Conservation (phyloP, 2,797 vertebrate genomes). For the Gastrophryne carolinensis region DNA sequence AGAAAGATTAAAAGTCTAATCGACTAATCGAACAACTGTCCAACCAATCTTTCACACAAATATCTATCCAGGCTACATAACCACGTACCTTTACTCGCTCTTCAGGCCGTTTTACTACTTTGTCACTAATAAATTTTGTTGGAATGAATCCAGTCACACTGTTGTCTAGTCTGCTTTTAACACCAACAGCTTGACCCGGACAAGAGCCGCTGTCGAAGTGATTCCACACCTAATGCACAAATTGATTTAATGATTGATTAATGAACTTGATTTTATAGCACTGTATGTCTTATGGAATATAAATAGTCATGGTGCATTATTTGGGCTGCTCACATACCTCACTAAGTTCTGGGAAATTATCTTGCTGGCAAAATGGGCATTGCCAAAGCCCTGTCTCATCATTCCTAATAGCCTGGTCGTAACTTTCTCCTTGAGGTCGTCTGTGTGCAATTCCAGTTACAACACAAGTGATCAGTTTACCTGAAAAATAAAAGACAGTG, state of each 20-base stretch:
- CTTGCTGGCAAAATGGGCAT: constrained; percentile 98
- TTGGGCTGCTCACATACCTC: constrained; percentile 76
- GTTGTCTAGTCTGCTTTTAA: constrained; percentile 92
- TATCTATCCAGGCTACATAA: not conserved
- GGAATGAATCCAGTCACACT: constrained; percentile 96
- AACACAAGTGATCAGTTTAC: constrained; percentile 93
- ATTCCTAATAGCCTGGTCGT: constrained; percentile 96
- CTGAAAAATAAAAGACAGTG: constrained; percentile 54
- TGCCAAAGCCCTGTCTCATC: constrained; percentile 96
- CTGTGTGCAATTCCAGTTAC: constrained; percentile 97
- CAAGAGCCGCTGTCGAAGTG: constrained; percentile 98
- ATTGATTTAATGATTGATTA: not conserved
- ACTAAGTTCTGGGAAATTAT: constrained; percentile 97
- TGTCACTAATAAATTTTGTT: constrained; percentile 97
- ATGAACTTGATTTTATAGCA: too few species aligned
- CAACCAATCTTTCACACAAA: not conserved
- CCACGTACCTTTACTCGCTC: constrained; percentile 91
- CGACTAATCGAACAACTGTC: too few species aligned
- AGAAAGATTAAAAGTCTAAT: too few species aligned
- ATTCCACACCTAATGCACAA: constrained; percentile 88
- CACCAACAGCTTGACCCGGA: constrained; percentile 96
- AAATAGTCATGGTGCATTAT: too few species aligned
- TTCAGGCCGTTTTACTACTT: constrained; percentile 95
- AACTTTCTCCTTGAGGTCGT: constrained; percentile 94
- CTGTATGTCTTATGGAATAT: too few species aligned